Base-by-base conservation (phyloP, 2,113 vertebrate genomes). In the Scomber japonicus region DNA sequence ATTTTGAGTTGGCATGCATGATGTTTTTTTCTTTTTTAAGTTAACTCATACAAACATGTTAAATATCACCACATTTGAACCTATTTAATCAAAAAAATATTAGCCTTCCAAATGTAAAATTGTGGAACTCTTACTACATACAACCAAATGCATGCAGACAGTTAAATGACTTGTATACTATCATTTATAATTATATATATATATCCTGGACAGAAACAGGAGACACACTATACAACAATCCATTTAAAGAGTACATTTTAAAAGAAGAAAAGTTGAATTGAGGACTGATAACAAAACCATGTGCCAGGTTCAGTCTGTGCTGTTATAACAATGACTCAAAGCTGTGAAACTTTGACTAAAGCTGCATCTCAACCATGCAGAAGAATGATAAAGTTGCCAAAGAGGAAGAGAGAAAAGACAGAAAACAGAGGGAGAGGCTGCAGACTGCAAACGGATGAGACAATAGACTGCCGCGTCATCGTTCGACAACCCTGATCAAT, bases 401-500 rank as follows among this genome's bases (percentile, higher is more conserved):
- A 15, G 19, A 78, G 12, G 27, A 56, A 44, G 14, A 19, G 31
- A 40, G 62, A 50, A 49, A 49, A 50, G 60, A 70, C 35, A 67
- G 78, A 69, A 55, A 46, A 19, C 27, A 9, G 31, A 17, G 60
- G 56, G 50, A 57, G 75, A 57, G 68, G 60, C 71, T 21, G 61
- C 67, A 71, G 50, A 7, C 59, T 78, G 77, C 80, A 85, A 71
- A 87, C 65, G 35, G 79, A 83, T 70, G 70, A 91, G 74, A 91
- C 85, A 91, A 90, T 81, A 66, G 79, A 78, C 68, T 68, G 79
- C 60, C 11, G 11, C 64, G 87, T 89, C 88, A 88, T 81, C 88
- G 48, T 83, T 90, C 51, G 5, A 83, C 88, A 86, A 60, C 65
- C 61, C 82, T 80, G 84, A 92, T 91, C 84, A 89, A 89, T 90